Evolutionary conservation across 2,888 invertebrate species (phyloP).

Genomic region (Nomada hirtipes): DNA sequence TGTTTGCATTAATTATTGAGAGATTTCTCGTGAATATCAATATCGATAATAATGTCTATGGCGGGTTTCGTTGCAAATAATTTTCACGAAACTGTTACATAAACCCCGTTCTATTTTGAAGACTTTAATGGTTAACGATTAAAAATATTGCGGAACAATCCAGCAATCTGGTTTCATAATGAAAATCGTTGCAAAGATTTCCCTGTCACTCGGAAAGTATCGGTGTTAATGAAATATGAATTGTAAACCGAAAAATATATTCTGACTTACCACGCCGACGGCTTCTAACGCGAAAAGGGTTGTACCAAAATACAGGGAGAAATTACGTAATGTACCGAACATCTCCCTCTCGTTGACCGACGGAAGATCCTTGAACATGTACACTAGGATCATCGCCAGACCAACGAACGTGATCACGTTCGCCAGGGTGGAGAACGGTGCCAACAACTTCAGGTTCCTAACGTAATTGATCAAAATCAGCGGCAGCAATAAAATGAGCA

Average conservation of each 20-base stretch:
- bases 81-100: no score
- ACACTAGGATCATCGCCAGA: slow-evolving; percentile 91
- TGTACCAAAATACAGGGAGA: slow-evolving; percentile 95
- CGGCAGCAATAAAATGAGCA: slow-evolving; percentile 90
- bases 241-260: background rate
- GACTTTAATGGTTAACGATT: no score
- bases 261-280: slow-evolving; percentile 89
- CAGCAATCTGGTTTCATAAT: no score
- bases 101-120: no score
- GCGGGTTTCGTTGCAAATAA: no score
- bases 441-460: slow-evolving; percentile 91
- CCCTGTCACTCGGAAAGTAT: background rate
- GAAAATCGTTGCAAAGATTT: no score
- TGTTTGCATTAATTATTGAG: no score
- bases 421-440: slow-evolving; percentile 93
- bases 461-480: slow-evolving; percentile 90
- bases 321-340: slow-evolving; percentile 85
- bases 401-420: slow-evolving; percentile 92
- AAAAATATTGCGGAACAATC: no score
- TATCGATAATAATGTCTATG: no score
- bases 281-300: slow-evolving; percentile 95
- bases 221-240: background rate
- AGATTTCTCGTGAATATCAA: no score
- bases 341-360: slow-evolving; percentile 84
- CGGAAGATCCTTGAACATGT: slow-evolving; percentile 88